These are phyloP conservation scores for Lates japonicus DNA, from an alignment of 2,797 vertebrate species.

Conservation along the genomic window DNA sequence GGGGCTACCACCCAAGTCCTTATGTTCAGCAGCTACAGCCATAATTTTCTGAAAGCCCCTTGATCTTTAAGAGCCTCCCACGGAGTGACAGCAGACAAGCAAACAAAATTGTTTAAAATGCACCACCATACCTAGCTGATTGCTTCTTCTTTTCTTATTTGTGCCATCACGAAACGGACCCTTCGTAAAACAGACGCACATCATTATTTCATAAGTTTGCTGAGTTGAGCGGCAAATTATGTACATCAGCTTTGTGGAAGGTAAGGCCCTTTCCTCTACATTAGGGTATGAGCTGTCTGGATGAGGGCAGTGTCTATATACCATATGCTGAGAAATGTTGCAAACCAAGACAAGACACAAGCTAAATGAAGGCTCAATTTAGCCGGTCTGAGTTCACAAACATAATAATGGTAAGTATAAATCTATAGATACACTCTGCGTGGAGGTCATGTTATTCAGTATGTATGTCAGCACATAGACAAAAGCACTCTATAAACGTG, in stretches of 20 bases:
- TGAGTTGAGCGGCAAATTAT: slow-evolving; percentile 81
- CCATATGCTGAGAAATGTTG: slow-evolving; percentile 64
- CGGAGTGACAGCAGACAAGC: slow-evolving; percentile 82
- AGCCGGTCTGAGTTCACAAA: slow-evolving; percentile 34
- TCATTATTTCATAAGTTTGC: slow-evolving; percentile 85
- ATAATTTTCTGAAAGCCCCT: slow-evolving; percentile 78
- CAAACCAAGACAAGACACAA: slow-evolving; percentile 37
- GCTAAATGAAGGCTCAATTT: slow-evolving; percentile 34
- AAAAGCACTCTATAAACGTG: slow-evolving; percentile 17
- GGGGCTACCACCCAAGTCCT: slow-evolving; percentile 44
- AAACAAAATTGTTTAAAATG: slow-evolving; percentile 83
- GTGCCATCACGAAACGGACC: slow-evolving; percentile 77
- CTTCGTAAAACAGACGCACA: slow-evolving; percentile 78
- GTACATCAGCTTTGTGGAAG: slow-evolving; percentile 73
- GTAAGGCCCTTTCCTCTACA: slow-evolving; percentile 58
- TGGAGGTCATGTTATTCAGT: slow-evolving; percentile 18
- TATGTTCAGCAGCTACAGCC: slow-evolving; percentile 54
- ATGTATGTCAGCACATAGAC: slow-evolving; percentile 16
- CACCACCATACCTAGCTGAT: slow-evolving; percentile 74
- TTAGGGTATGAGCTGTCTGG: slow-evolving; percentile 66
- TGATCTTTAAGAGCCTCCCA: slow-evolving; percentile 72
- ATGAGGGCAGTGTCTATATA: slow-evolving; percentile 43
- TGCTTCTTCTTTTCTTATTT: slow-evolving; percentile 71
- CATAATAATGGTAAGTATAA: slow-evolving; percentile 32
- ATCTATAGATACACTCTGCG: slow-evolving; percentile 15